Evolutionary conservation across 2,113 vertebrate species (phyloP).

Genomic region (Notechis scutatus): DNA sequence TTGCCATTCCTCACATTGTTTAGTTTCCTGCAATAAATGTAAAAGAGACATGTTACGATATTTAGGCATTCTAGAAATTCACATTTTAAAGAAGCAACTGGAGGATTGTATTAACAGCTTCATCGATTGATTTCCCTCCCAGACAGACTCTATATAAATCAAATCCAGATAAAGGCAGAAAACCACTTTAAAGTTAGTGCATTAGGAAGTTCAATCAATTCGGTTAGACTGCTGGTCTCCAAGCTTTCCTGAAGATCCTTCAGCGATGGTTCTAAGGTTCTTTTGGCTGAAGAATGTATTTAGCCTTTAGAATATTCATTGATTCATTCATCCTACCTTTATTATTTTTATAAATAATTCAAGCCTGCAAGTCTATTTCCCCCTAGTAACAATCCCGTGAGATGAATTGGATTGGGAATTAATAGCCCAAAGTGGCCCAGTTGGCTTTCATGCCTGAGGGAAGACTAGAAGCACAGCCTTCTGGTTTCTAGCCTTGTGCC

Average conservation of each 20-base stretch:
- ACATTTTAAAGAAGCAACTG: background rate
- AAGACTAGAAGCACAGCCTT: background rate
- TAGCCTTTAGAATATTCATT: background rate
- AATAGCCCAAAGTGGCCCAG: background rate
- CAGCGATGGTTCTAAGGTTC: background rate
- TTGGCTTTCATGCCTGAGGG: background rate
- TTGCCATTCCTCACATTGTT: background rate
- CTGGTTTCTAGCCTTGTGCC: background rate
- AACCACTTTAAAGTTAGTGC: background rate
- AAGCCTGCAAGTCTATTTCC: background rate
- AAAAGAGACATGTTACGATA: background rate
- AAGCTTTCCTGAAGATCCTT: background rate
- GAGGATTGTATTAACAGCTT: background rate
- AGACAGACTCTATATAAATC: background rate
- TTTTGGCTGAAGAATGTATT: background rate
- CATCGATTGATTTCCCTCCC: background rate
- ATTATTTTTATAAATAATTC: background rate
- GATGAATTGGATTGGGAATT: background rate
- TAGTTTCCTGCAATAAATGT: conserved; percentile 10
- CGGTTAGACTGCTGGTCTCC: background rate
- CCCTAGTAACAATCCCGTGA: background rate
- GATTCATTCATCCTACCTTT: background rate
- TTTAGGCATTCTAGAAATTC: background rate
- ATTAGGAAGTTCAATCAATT: background rate
- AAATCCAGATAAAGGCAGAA: background rate